Evolutionary conservation across 2,888 invertebrate genomes (phyloP).

Genomic region (Ephialtes manifestator): DNA sequence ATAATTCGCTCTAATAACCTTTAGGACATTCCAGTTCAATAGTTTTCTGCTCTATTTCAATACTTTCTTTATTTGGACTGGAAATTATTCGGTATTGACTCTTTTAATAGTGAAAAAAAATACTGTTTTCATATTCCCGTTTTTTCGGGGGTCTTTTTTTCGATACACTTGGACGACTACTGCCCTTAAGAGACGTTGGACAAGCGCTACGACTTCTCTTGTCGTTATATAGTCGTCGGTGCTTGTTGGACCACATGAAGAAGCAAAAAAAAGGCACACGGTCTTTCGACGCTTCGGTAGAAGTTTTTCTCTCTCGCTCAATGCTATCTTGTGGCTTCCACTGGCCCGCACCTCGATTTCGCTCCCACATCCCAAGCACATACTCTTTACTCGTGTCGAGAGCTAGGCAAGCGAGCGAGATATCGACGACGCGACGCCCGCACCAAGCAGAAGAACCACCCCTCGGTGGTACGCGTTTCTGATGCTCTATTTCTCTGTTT

Average conservation of each 20-base stretch:
- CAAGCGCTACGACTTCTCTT: not conserved
- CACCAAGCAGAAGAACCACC: slow-evolving; percentile 42
- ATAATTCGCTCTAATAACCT: no score
- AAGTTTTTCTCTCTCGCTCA: not conserved
- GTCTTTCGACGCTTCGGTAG: not conserved
- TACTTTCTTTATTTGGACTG: no score
- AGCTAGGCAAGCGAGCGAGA: slow-evolving; percentile 48
- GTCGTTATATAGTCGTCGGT: not conserved
- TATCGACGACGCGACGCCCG: slow-evolving; percentile 60
- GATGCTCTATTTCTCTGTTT: not conserved
- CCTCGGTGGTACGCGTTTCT: not conserved
- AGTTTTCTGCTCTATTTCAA: no score
- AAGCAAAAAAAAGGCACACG: not conserved
- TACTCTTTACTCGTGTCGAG: slow-evolving; percentile 38
- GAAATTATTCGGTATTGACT: no score
- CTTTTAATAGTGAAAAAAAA: no score
- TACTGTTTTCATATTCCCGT: no score
- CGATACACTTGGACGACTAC: slow-evolving; percentile 19
- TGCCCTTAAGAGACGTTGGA: not conserved
- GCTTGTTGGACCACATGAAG: not conserved
- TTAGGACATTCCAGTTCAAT: no score
- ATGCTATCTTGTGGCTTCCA: slow-evolving; percentile 14
- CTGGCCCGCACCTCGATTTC: slow-evolving; percentile 27
- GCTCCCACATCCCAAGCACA: slow-evolving; percentile 27
- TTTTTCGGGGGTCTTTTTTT: no score